Conservation (phyloP, 2,888 invertebrate genomes). For the Lepidonotus clava region DNA sequence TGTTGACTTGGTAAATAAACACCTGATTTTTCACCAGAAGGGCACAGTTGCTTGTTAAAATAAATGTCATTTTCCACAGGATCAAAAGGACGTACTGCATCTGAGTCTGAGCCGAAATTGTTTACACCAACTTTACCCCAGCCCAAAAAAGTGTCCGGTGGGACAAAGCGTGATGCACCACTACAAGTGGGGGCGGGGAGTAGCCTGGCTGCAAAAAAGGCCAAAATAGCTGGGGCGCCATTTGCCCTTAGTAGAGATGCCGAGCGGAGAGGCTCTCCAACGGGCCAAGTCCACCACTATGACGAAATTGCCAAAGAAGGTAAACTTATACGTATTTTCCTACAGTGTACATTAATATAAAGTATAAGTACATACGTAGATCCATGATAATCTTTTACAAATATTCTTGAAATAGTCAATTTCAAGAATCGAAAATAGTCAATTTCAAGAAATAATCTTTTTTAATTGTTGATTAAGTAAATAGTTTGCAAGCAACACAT, state of each 20-base stretch:
- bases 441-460: no score
- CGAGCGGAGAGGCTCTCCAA: constrained; percentile 69
- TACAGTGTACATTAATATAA: no score
- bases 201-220: constrained; percentile 77
- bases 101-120: constrained; percentile 52
- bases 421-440: no score
- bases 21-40: no score
- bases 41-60: no score
- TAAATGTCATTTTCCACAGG: constrained; percentile 53
- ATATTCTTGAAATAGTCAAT: no score
- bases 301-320: constrained; percentile 86
- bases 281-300: constrained; percentile 69
- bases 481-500: no score
- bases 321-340: no score
- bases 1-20: no score
- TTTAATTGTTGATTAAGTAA: no score
- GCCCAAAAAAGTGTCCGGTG: constrained; percentile 19
- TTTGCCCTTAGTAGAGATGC: constrained; percentile 72
- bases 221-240: constrained; percentile 75
- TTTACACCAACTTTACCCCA: constrained; percentile 17
- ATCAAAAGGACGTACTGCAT: constrained; percentile 54
- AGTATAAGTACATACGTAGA: no score
- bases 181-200: constrained; percentile 61
- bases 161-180: background rate
- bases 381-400: no score